phyloP scores from a whole-genome alignment of 92 coral and sea anemone genomes.

The Diadumene lineata region DNA sequence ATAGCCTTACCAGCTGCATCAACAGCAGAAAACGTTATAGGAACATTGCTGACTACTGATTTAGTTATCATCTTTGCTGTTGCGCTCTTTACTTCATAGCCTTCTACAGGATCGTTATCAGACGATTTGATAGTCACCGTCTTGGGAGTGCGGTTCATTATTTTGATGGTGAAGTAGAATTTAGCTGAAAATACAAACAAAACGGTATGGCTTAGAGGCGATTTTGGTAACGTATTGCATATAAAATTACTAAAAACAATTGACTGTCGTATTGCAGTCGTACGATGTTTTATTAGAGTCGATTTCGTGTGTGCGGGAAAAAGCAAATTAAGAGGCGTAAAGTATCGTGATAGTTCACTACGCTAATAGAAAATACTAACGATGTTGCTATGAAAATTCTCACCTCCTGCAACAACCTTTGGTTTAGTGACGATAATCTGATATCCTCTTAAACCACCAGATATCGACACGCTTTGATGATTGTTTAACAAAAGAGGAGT shows the following conservation, averaged over 20 bases:
- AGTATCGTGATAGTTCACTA: no score
- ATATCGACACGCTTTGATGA: slow-evolving; percentile 59
- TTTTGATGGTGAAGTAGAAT: slow-evolving; percentile 65
- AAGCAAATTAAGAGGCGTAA: no score
- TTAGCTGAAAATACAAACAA: slow-evolving; percentile 43
- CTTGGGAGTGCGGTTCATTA: slow-evolving; percentile 79
- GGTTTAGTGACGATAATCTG: slow-evolving; percentile 45
- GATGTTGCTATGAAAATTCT: no score
- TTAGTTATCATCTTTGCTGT: slow-evolving; percentile 57
- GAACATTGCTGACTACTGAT: slow-evolving; percentile 59
- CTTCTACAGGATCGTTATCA: slow-evolving; percentile 59
- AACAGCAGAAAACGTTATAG: slow-evolving; percentile 59
- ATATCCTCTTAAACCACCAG: slow-evolving; percentile 46
- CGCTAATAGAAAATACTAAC: no score
- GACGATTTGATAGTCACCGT: slow-evolving; percentile 55
- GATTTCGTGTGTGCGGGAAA: no score
- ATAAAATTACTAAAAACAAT: no score
- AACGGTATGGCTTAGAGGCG: no score
- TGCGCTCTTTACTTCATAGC: slow-evolving; percentile 60
- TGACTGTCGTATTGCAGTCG: no score
- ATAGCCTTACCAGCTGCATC: slow-evolving; percentile 53
- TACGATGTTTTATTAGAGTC: no score
- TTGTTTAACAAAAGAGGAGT: slow-evolving; percentile 64
- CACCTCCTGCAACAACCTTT: slow-evolving; percentile 56
- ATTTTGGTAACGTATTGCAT: no score